A percentile compares a stretch with the other conserved stretches of the same genome.
Conservation (phyloP, 2,888 invertebrate species). For the Drosophila fulvimacula region DNA sequence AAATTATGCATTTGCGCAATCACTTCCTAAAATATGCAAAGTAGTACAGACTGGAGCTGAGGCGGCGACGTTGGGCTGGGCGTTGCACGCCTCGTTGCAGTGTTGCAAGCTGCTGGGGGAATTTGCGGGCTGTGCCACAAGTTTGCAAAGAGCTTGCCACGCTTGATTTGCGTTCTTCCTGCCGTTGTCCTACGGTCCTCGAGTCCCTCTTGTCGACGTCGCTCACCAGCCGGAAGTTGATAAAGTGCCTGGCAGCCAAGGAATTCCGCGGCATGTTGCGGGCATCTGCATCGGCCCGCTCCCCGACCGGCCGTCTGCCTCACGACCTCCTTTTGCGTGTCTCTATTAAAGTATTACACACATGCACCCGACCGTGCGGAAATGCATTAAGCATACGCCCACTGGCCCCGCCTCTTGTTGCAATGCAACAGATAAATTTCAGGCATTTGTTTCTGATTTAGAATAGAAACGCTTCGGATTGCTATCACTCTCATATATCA, state of each 20-base stretch:
- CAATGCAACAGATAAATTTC: constrained; percentile 47
- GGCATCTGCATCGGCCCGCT: neutral
- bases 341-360: constrained; percentile 72
- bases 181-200: constrained; percentile 5
- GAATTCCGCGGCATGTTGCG: constrained; percentile 67
- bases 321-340: constrained; percentile 42
- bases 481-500: constrained; percentile 41
- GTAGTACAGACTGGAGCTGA: constrained; percentile 6
- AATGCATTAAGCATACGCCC: constrained; percentile 62
- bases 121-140: constrained; percentile 40
- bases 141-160: constrained; percentile 57
- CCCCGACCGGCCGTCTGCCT: too few relatives aligned
- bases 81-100: constrained; percentile 57
- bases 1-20: constrained; percentile 80
- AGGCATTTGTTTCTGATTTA: constrained; percentile 46
- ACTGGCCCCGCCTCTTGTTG: constrained; percentile 2
- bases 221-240: constrained; percentile 76
- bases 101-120: constrained; percentile 53
- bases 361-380: constrained; percentile 53
- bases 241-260: constrained; percentile 73
- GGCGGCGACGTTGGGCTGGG: constrained; percentile 13
- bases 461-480: constrained; percentile 28
- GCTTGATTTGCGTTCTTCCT: constrained; percentile 72
- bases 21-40: constrained; percentile 78
- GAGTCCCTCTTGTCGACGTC: constrained; percentile 28